Evolutionary conservation across 2,113 vertebrate species (phyloP), one percentile per base, ranked within the genome.

Genomic region (Ictalurus furcatus): DNA sequence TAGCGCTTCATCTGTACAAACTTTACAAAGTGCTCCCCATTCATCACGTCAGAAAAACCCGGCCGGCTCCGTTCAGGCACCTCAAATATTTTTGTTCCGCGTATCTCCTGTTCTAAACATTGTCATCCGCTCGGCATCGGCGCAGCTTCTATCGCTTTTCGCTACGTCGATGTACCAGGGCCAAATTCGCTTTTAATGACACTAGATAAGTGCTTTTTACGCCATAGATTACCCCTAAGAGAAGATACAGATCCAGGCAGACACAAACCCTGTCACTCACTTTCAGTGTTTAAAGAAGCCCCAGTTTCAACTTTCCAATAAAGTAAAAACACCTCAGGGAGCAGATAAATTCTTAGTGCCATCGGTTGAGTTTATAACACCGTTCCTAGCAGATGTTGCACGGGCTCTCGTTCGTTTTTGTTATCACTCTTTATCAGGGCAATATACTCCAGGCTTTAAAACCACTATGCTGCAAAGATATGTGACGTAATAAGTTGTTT

Each of bases 381-480:
- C 21, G 58, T 52, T 44, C 88, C 86, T 78, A 90, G 93, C 95
- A 95, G 92, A 94, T 93, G 94, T 89, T 92, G 91, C 87, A 90
- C 92, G 89, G 90, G 69, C 59, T 59, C 88, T 69, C 73, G 73
- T 87, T 79, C 73, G 73, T 28, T 85, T 81, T 23, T 80, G 91
- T 89, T 94, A 93, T 93, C 86, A 17, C 13, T 85, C 65, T 80
- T 90, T 91, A 90, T 89, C 69, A 80, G n/a, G n/a, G 73, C 48
- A 23, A 89, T 91, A 92, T 92, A 92, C 90, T 13, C 12, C 21
- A 8, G 0, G 90, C 74, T 90, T 85, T 94, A 94, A 94, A 92
- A 81, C 86, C 89, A 90, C 94, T 88, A 92, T 87, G 23, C 65
- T 85, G 34, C 1, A 85, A 56, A 86, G 82, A 91, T 67, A 19